phyloP scores from a whole-genome alignment of 2,113 vertebrate genomes.

The Limanda limanda region DNA sequence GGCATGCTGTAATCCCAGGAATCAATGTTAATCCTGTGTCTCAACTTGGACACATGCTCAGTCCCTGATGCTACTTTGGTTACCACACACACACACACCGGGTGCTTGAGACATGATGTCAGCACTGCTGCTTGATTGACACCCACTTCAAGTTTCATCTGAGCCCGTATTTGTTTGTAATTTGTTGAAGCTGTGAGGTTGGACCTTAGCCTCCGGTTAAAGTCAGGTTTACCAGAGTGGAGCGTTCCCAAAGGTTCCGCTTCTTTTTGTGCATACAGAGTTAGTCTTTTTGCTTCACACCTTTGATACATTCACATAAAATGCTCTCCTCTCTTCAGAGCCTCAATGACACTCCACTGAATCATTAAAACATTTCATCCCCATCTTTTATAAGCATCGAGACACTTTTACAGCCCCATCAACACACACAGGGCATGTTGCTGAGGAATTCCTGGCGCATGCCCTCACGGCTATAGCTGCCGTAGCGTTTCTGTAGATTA shows the following conservation, averaged over 20 bases:
- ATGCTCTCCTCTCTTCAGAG: slow-evolving; percentile 25
- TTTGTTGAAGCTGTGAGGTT: neutral
- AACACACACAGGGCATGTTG: neutral
- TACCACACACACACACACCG: neutral
- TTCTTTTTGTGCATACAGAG: neutral
- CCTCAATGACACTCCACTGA: slow-evolving; percentile 37
- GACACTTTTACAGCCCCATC: slow-evolving; percentile 41
- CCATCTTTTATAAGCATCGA: slow-evolving; percentile 39
- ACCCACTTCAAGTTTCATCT: neutral
- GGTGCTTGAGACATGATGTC: neutral
- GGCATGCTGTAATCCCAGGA: slow-evolving; percentile 57
- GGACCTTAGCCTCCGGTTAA: neutral
- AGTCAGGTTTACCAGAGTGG: neutral
- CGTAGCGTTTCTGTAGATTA: slow-evolving; percentile 50
- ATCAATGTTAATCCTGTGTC: slow-evolving; percentile 60
- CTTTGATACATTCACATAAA: slow-evolving; percentile 40
- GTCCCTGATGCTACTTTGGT: slow-evolving; percentile 31
- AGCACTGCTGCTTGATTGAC: slow-evolving; percentile 1
- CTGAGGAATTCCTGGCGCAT: slow-evolving; percentile 37
- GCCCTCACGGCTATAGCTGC: slow-evolving; percentile 24
- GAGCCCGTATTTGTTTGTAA: neutral
- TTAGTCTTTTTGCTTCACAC: slow-evolving; percentile 11
- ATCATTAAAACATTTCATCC: slow-evolving; percentile 46
- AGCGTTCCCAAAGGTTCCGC: neutral
- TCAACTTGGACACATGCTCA: slow-evolving; percentile 49